Conservation (phyloP, 1,140 invertebrate genomes). For the Monochamus saltuarius region DNA sequence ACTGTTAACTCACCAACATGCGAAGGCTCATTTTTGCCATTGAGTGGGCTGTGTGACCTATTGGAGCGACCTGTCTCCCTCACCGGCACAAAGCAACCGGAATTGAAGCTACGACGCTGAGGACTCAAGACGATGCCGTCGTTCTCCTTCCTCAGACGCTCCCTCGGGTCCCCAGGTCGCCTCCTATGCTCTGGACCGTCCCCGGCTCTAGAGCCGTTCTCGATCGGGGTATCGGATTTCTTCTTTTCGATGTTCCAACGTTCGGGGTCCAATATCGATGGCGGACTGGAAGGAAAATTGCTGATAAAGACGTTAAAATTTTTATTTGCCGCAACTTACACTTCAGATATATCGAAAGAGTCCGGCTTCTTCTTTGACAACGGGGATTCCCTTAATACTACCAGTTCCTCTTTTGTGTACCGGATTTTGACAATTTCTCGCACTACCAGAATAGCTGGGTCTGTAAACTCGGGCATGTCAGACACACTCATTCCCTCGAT, state of each 20-base stretch:
- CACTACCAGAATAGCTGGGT: conserved; percentile 44
- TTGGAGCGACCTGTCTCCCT: conserved; percentile 45
- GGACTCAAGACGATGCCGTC: conserved; percentile 81
- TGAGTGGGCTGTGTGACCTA: conserved; percentile 54
- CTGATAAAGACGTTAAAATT: too few relatives aligned
- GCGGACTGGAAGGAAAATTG: conserved; percentile 48
- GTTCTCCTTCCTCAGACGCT: conserved; percentile 77
- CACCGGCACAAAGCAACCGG: conserved; percentile 71
- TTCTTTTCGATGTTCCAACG: conserved; percentile 60
- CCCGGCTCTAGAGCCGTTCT: conserved; percentile 46
- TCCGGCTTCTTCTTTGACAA: conserved; percentile 61
- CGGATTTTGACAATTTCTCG: conserved; percentile 27
- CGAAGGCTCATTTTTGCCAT: conserved; percentile 26
- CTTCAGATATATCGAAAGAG: conserved; percentile 37
- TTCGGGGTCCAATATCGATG: conserved; percentile 64
- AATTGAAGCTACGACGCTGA: conserved; percentile 78
- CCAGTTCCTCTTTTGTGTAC: conserved; percentile 65
- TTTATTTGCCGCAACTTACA: conserved; percentile 27
- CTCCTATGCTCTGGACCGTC: conserved; percentile 40
- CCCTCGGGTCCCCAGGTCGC: conserved; percentile 71
- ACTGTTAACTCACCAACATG: conserved; percentile 32
- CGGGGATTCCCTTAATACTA: conserved; percentile 71
- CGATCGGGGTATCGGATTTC: conserved; percentile 58
- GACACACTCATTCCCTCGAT: conserved; percentile 31
- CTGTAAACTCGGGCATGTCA: conserved; percentile 30